These are phyloP conservation scores for Neosalanx taihuensis DNA, from an alignment of 2,797 vertebrate genomes.

Conservation along the genomic window DNA sequence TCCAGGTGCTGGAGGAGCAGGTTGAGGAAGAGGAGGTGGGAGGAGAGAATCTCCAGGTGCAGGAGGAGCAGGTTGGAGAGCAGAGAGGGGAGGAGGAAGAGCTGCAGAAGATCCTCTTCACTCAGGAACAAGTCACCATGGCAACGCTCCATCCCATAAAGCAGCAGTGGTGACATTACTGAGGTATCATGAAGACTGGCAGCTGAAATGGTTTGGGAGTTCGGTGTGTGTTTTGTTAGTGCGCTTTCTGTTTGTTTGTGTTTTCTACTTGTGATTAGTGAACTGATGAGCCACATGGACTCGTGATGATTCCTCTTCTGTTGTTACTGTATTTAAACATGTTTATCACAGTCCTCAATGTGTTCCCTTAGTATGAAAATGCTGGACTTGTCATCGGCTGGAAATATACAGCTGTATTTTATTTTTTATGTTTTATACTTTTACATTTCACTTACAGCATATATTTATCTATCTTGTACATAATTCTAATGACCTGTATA, in stretches of 20 bases:
- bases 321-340: conserved; percentile 56
- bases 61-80: conserved; percentile 39
- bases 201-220: conserved; percentile 68
- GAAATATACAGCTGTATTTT: conserved; percentile 36
- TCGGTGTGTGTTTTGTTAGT: conserved; percentile 37
- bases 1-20: conserved; percentile 54
- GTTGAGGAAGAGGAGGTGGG: conserved; percentile 48
- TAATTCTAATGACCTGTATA: conserved; percentile 51
- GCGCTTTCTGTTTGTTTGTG: conserved; percentile 45
- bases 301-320: conserved; percentile 38
- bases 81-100: conserved; percentile 62
- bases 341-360: conserved; percentile 47
- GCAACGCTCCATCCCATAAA: conserved; percentile 54
- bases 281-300: conserved; percentile 24
- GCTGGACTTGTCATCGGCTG: conserved; percentile 65
- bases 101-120: conserved; percentile 47
- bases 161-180: conserved; percentile 59
- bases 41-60: conserved; percentile 31
- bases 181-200: conserved; percentile 27
- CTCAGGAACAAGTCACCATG: conserved; percentile 63
- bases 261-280: conserved; percentile 60
- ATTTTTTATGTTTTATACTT: conserved; percentile 49
- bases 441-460: conserved; percentile 47
- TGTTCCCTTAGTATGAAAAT: conserved; percentile 51
- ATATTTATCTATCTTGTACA: conserved; percentile 58